Base-by-base conservation (phyloP, 2,888 invertebrate species). In the Acanthacorydalis orientalis region DNA sequence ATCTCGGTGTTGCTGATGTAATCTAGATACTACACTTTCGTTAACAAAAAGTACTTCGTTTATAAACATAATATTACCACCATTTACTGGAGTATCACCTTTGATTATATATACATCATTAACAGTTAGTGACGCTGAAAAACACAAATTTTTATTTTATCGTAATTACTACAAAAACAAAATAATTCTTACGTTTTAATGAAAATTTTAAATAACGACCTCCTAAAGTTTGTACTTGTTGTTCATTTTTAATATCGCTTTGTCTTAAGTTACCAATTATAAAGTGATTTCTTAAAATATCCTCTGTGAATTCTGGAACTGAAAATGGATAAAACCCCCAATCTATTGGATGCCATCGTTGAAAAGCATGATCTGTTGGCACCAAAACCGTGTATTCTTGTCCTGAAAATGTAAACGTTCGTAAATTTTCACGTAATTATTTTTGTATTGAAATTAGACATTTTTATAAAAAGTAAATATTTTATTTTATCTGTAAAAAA, bases 241-340 rank as follows among this genome's bases (percentile, higher is more conserved):
- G 69, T 53, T 72, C 73, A 54, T 74, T 69, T 57, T 68, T 69
- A 45, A 78, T 68, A 49, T 69, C 68, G 46, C 71, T 67, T 57
- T 76, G 72, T 52, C 71, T 69, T 47, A 76, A 60, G 54, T 73
- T 69, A 48, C 73, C 73, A 57, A 69, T 69, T 44, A 77, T 63
- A 58, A 77, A 75, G 57, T 77, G 77, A 61, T 77, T 77, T 52
- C 72, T 66, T 55, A 77, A 69, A 48, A 77, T 67, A 57, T 67
- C 72, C 57, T 76, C 76, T 11, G 77, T 76, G 59, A 77, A 77
- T 57, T 77, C 76, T 37, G 74, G 74, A 44, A 78, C 77, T 55
- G 75, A 74, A 59, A 78, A 78, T 4, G 78, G 78, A 61, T 78
- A 78, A 64, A 78, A 78, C 42, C 78, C 78, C 77, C 78, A 78